Base-by-base conservation (phyloP, 1,140 invertebrate genomes). In the Cydia fagiglandana region DNA sequence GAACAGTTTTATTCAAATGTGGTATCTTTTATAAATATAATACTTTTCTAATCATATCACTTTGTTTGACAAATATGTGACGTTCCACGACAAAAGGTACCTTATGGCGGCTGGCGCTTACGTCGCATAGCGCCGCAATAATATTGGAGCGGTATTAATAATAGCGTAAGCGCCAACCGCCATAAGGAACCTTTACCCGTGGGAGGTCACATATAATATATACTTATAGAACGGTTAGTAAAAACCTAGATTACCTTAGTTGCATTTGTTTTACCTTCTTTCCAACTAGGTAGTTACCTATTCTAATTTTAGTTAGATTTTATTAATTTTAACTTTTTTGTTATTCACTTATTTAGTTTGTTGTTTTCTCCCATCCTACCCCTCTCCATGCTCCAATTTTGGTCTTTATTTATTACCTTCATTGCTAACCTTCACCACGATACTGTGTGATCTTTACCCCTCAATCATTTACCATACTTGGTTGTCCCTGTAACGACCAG, bases 401-500 rank as follows among this genome's bases (percentile, higher is more conserved):
- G 13, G 13, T 66, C 68, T 64, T 73, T 64, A 24, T 61, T 56
- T 64, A 45, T 56, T 68, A 64, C 73, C 24, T 20, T 70, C 50
- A 41, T 75, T 76, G 45, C 50, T 50, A 38, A 38, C 64, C 38
- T 70, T 70, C 66, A 70, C n/a, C 30, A 70, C 66, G 15, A 6
- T 38, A 38, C 30, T 34, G 64, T 68, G 64, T 70, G 17, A 74
- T 47, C 24, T 50, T 64, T 53, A 41, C 45, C 64, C 41, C 50
- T 75, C 64, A 24, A 70, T 75, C 76, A 66, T 84, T 86, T 80
- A 90, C 90, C 88, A 84, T 86, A 78, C 88, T 88, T 91, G 86
- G 87, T 91, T 91, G 75, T 50, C 80, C 64, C 80, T 79, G 77
- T 45, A 80, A 77, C 79, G 83, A 84, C 79, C 84, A 93, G 92